Conservation (phyloP, 2,888 invertebrate genomes). For the Chrysotoxum bicinctum region DNA sequence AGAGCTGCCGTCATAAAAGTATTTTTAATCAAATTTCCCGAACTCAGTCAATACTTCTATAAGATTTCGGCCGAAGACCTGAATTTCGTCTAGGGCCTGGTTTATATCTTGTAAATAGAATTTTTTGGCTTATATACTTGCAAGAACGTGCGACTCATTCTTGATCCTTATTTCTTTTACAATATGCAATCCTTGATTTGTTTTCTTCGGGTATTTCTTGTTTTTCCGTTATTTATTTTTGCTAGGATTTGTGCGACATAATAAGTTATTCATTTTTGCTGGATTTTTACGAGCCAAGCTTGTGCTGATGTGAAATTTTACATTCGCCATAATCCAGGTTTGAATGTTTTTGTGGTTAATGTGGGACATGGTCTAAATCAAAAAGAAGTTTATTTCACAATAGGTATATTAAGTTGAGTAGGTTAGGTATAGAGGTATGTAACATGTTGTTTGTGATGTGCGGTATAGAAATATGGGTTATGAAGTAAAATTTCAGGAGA, state of each 20-base stretch:
- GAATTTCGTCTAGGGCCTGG: too few species aligned
- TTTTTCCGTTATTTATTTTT: conserved; percentile 40
- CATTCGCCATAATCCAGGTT: conserved; percentile 24
- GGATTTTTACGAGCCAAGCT: conserved; percentile 38
- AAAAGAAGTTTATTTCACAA: background rate
- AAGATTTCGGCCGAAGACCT: too few species aligned
- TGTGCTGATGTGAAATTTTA: background rate
- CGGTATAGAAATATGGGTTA: background rate
- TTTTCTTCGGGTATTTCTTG: conserved; percentile 26
- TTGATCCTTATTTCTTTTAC: background rate
- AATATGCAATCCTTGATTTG: conserved; percentile 7
- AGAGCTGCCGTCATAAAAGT: too few species aligned
- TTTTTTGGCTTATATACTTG: too few species aligned
- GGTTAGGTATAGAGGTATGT: background rate
- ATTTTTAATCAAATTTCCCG: too few species aligned
- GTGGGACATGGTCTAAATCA: conserved; percentile 26
- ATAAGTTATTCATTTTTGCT: conserved; percentile 60
- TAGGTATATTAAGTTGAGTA: background rate
- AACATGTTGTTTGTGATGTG: background rate
- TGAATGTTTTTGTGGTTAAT: conserved; percentile 38
- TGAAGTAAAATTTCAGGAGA: too few species aligned
- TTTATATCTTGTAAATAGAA: too few species aligned
- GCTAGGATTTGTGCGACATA: conserved; percentile 41
- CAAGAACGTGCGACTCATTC: background rate
- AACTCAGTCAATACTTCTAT: too few species aligned